Conservation (phyloP, 2,888 invertebrate species). For the Scaptomyza flava region DNA sequence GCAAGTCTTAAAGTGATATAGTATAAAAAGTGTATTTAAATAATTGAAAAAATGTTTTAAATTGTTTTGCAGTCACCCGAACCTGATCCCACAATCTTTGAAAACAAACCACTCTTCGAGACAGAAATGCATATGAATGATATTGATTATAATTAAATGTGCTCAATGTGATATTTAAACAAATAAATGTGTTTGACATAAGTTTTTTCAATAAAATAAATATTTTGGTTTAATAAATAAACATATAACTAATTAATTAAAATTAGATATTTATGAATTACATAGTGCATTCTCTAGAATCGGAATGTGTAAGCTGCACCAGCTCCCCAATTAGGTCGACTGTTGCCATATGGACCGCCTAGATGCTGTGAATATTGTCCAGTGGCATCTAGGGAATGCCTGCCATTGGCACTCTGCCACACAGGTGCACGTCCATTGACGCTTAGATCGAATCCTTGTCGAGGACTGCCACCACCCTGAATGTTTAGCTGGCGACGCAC, state of each 20-base stretch:
- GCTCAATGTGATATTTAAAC: background rate
- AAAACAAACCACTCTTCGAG: conserved; percentile 28
- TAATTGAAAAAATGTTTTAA: background rate
- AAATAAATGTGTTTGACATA: conserved; percentile 2
- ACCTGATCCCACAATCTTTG: conserved; percentile 60
- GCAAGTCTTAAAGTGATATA: conserved; percentile 10
- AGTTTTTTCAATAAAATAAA: background rate
- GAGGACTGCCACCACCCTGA: conserved; percentile 66
- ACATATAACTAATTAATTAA: background rate
- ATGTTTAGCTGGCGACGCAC: conserved; percentile 55
- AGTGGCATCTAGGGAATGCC: conserved; percentile 73
- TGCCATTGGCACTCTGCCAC: conserved; percentile 77
- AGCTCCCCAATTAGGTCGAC: conserved; percentile 65
- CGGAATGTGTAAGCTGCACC: conserved; percentile 59
- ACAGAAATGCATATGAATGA: conserved; percentile 30
- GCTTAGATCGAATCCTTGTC: conserved; percentile 70
- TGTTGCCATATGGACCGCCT: conserved; percentile 82
- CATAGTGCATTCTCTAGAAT: conserved; percentile 30
- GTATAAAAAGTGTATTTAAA: background rate
- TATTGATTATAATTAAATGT: conserved; percentile 3
- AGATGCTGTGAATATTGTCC: conserved; percentile 78
- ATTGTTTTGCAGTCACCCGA: conserved; percentile 24
- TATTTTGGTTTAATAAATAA: background rate
- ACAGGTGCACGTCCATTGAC: conserved; percentile 68
- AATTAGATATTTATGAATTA: too few relatives aligned